Conservation (phyloP, 2,113 vertebrate genomes). For the Zeus faber region DNA sequence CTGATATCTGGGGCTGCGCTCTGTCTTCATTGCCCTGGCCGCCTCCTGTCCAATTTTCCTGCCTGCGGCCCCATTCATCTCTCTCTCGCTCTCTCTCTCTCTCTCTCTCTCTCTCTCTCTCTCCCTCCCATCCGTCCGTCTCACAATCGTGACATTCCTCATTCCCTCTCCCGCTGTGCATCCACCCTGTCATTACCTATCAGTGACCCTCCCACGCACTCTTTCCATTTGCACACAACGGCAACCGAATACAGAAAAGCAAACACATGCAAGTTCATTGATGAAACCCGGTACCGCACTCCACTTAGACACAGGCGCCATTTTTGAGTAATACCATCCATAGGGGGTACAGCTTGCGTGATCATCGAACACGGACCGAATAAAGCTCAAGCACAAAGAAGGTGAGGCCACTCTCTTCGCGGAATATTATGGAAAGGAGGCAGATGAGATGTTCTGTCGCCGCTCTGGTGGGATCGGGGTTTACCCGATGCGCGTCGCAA, state of each 20-base stretch:
- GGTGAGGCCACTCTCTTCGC: no score
- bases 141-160: constrained; percentile 40
- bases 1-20: constrained; percentile 63
- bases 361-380: no score
- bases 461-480: no score
- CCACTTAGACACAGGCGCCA: no score
- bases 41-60: constrained; percentile 71
- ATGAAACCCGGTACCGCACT: no score
- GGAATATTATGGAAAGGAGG: no score
- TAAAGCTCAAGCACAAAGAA: no score
- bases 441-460: no score
- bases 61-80: constrained; percentile 66
- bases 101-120: constrained; percentile 37
- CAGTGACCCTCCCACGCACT: constrained; percentile 26
- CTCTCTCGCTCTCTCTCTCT: constrained; percentile 61
- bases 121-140: background rate
- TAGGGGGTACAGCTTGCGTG: no score
- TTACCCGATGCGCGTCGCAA: no score
- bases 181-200: constrained; percentile 50
- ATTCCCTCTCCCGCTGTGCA: constrained; percentile 12
- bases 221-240: background rate
- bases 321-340: no score
- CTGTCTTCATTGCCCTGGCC: constrained; percentile 69
- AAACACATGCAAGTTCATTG: background rate
- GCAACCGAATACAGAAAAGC: background rate